These are phyloP conservation scores for Cosmia trapezina DNA, from an alignment of 2,888 invertebrate genomes.

Conservation along the genomic window DNA sequence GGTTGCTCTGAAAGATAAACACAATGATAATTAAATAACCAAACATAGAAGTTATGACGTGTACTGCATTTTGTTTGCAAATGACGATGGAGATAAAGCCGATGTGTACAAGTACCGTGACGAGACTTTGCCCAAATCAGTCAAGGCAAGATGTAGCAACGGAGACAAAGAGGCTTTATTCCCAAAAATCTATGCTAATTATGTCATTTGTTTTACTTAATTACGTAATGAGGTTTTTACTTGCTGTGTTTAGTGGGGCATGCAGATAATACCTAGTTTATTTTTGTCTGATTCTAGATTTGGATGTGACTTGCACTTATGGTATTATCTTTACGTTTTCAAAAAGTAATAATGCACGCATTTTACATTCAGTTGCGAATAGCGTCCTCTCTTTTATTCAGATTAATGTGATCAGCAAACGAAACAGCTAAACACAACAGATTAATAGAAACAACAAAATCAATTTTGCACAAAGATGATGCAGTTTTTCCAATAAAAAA, in stretches of 20 bases:
- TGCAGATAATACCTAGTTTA: conserved; percentile 15
- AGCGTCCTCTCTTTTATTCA: no score
- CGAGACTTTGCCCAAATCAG: conserved; percentile 50
- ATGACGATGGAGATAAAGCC: conserved; percentile 41
- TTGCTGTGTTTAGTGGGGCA: conserved; percentile 13
- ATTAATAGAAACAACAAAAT: not conserved
- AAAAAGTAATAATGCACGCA: not conserved
- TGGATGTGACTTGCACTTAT: not conserved
- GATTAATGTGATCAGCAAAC: not conserved
- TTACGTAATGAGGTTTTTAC: conserved; percentile 44
- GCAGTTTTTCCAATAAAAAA: conserved; percentile 20
- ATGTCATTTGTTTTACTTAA: conserved; percentile 44
- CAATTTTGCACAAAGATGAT: not conserved
- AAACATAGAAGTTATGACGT: conserved; percentile 35
- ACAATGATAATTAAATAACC: conserved; percentile 37
- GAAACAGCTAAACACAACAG: not conserved
- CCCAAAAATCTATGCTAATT: conserved; percentile 60
- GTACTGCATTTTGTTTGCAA: conserved; percentile 42
- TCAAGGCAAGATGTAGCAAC: conserved; percentile 60
- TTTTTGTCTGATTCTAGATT: conserved; percentile 13
- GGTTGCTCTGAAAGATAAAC: conserved; percentile 38
- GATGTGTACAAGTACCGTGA: conserved; percentile 51
- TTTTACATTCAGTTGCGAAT: not conserved
- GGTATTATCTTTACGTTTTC: not conserved
- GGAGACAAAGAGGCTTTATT: conserved; percentile 56